Percentiles rank a stretch among this genome's conserved stretches.
phyloP scores from a whole-genome alignment of 2,888 invertebrate genomes.

The Epsilonema sp. region DNA sequence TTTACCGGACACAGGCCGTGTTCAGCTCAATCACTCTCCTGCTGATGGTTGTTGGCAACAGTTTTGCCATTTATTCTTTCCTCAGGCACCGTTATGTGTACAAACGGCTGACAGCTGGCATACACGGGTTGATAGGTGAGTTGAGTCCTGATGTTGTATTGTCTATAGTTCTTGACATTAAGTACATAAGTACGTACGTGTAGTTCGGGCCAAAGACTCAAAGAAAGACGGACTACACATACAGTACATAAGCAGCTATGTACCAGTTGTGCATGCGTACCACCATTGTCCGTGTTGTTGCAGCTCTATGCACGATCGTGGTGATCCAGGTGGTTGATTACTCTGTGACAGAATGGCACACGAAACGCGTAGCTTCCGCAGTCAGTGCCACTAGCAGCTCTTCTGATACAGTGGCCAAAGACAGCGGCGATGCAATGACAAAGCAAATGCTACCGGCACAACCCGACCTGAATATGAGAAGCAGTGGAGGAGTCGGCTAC shows the following conservation, averaged over 20 bases:
- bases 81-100: constrained; percentile 8
- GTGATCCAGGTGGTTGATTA: constrained; percentile 59
- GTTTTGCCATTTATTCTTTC: constrained; percentile 6
- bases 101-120: constrained; percentile 6
- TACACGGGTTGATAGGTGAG: constrained; percentile 4
- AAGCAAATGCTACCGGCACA: too few relatives aligned
- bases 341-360: constrained; percentile 47
- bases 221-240: too few relatives aligned
- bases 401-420: neutral
- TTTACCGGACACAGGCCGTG: constrained; percentile 8
- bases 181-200: too few relatives aligned
- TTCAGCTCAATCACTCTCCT: constrained; percentile 2
- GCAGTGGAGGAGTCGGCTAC: constrained; percentile 42
- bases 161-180: too few relatives aligned
- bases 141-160: too few relatives aligned
- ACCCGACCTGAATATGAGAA: neutral
- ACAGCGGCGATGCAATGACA: too few relatives aligned
- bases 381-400: neutral
- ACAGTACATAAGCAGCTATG: too few relatives aligned
- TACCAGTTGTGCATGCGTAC: too few relatives aligned
- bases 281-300: constrained; percentile 21
- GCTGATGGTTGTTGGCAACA: constrained; percentile 1
- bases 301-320: constrained; percentile 55
- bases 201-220: too few relatives aligned
- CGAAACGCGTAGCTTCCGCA: constrained; percentile 29